A percentile compares a stretch with the other conserved stretches of the same genome.
phyloP scores from a whole-genome alignment of 1,140 invertebrate species.

The Pteromalus puparum region DNA sequence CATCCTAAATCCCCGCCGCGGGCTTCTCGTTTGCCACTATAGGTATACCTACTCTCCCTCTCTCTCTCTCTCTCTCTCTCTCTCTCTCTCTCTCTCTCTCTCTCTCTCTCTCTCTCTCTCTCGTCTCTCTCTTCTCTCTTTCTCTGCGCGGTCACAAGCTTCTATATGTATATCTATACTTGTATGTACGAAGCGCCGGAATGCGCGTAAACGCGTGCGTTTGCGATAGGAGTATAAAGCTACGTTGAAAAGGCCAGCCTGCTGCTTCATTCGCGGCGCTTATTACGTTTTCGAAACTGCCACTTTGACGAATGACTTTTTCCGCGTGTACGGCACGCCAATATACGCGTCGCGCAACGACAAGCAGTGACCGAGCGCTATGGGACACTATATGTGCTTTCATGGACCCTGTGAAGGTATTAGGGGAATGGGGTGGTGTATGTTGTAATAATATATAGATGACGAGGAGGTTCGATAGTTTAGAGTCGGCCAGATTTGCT shows the following conservation, averaged over 20 bases:
- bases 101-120: background rate
- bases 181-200: background rate
- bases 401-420: background rate
- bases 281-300: conserved; percentile 38
- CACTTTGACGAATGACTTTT: conserved; percentile 33
- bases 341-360: background rate
- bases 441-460: no score
- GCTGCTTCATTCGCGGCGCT: conserved; percentile 18
- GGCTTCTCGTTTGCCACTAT: conserved; percentile 49
- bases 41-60: conserved; percentile 20
- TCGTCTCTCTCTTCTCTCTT: background rate
- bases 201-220: conserved; percentile 9
- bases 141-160: background rate
- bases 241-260: background rate
- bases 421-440: background rate
- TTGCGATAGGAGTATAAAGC: background rate
- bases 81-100: background rate
- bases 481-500: no score
- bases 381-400: background rate
- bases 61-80: no score
- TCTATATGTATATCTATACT: background rate
- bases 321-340: background rate
- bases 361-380: background rate
- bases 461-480: no score
- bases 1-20: conserved; percentile 28